These are phyloP conservation scores for Sarcoramphus papa DNA, from an alignment of 2,797 vertebrate species.

Conservation along the genomic window DNA sequence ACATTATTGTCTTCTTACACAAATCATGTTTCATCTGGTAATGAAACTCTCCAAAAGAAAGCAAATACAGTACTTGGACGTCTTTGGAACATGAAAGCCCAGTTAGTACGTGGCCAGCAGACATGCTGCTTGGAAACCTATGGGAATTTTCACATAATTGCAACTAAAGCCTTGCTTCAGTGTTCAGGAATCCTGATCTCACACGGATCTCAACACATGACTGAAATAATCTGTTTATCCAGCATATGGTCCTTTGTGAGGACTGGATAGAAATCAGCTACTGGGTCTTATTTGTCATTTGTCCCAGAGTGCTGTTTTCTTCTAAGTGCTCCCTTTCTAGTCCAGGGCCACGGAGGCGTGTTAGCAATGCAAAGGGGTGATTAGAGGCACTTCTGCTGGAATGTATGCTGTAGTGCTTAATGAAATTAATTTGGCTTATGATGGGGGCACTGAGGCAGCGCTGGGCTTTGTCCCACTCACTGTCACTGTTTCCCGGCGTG, in stretches of 20 bases:
- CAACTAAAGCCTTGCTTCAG: background rate
- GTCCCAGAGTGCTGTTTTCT: background rate
- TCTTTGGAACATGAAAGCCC: background rate
- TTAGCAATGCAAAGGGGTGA: constrained; percentile 32
- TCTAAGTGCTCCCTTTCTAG: background rate
- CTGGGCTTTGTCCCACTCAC: background rate
- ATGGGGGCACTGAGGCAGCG: background rate
- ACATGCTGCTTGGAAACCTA: background rate
- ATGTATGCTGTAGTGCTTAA: background rate
- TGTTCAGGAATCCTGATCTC: constrained; percentile 23
- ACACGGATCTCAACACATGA: constrained; percentile 17
- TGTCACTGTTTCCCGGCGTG: background rate
- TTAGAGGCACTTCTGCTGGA: constrained; percentile 42
- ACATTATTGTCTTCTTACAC: background rate
- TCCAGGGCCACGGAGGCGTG: background rate
- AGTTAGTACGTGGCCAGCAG: background rate
- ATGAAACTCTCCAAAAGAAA: background rate
- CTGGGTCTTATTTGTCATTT: background rate
- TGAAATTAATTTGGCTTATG: constrained; percentile 34
- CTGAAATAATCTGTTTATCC: constrained; percentile 48
- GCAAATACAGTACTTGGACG: background rate
- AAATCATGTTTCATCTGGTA: background rate
- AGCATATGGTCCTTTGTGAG: constrained; percentile 15
- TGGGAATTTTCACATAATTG: constrained; percentile 8
- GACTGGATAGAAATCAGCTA: background rate